Evolutionary conservation across 92 coral and sea anemone genomes (phyloP), one percentile per base, ranked within the genome.

Genomic region (Palythoa grandis): DNA sequence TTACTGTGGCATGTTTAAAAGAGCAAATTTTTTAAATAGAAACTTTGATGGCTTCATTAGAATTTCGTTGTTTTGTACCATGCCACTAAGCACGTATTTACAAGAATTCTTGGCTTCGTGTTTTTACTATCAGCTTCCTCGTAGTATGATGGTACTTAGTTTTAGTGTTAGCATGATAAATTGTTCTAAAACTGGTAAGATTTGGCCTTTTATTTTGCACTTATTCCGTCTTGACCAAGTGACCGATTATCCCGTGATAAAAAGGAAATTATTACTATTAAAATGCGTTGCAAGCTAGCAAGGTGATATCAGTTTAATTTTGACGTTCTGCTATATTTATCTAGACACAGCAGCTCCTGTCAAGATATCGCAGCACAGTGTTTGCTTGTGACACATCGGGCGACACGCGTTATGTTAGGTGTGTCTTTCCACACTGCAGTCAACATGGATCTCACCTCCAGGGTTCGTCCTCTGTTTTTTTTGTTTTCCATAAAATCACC

Each of bases 311-410:
- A 0, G 2, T 60, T 13, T 54, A 14, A 29, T 69, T 69, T 29
- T 69, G 73, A 23, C 5, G 43, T 69, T 69, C 40, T 11, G 10
- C 12, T 8, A 14, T 73, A 20, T 54, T 14, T 76, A 1, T 22
- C 35, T 76, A 94, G 92, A 72, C 86, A 17, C 86, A 84, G 76
- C 88, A 88, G 74, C 89, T 89, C 25, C 88, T 92, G 10, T 25
- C 89, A 74, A 88, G 74, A 40, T 92, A 91, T 79, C 85, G 93
- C 70, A 96, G 99, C 74, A 95, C 98, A 60, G 98, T 96, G 52
- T 96, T 96, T 90, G 98, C 97, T 16, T 96, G 96, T 68, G 99
- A 96, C 78, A 89, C 88, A 24, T 96, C 99, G 3, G 91, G 91
- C 48, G 99, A 96, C 83, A 93, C 98, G 8, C 88, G 99, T 74